These are phyloP conservation scores for Myzus persicae DNA, from an alignment of 1,140 invertebrate species.

Conservation along the genomic window DNA sequence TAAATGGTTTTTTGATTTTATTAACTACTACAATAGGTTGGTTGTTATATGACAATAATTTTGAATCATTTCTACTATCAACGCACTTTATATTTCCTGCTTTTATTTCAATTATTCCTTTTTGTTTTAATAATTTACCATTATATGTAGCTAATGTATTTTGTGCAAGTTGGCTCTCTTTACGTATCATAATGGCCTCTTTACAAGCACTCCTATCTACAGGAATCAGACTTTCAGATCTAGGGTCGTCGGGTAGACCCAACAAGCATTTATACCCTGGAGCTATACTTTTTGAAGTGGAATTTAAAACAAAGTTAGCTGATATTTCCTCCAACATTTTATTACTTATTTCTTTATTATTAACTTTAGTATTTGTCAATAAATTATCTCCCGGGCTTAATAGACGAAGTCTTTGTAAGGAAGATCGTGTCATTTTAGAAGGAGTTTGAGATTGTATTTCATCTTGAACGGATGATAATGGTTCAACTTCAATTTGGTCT, in stretches of 20 bases:
- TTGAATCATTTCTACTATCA: not conserved
- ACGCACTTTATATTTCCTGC: not conserved
- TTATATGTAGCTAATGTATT: not conserved
- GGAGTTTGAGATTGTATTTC: not conserved
- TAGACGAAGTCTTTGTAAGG: not conserved
- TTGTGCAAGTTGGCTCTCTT: conserved; percentile 14
- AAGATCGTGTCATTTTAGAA: not conserved
- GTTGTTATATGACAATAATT: not conserved
- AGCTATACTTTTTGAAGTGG: not conserved
- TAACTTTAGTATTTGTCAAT: not conserved
- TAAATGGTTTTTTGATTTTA: conserved; percentile 38
- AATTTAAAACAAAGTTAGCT: not conserved
- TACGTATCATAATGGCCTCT: not conserved
- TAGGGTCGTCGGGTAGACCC: not conserved
- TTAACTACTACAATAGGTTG: conserved; percentile 39
- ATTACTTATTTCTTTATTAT: not conserved
- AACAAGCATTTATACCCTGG: not conserved
- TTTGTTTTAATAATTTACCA: conserved; percentile 35
- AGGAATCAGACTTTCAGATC: not conserved
- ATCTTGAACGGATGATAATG: conserved; percentile 25
- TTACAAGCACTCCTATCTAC: not conserved
- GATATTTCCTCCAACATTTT: conserved; percentile 16
- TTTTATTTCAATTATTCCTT: conserved; percentile 37
- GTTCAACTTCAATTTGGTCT: conserved; percentile 44
- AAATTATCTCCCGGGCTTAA: not conserved